Evolutionary conservation across 2,888 invertebrate genomes (phyloP), one percentile per base, ranked within the genome.

Genomic region (Calliopum simillimum): DNA sequence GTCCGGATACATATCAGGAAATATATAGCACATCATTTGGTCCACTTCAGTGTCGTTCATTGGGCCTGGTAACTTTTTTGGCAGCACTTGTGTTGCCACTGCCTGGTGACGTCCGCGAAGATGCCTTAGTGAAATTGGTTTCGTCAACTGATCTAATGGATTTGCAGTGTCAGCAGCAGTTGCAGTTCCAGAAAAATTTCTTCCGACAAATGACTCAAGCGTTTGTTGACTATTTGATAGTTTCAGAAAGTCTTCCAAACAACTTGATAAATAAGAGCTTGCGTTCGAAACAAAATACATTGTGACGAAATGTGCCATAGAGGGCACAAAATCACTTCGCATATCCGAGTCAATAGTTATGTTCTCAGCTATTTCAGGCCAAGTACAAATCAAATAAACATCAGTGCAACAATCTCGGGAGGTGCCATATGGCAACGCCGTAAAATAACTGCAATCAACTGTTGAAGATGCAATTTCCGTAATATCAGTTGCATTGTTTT

Each of bases 271-370:
- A 76, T 95, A 89, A 82, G 94, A 95, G 23, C 90, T 88, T 0
- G 93, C 91, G 68, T 91, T 89, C 16, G 92, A 90, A 23, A 90
- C 89, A 85, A 91, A 89, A 82, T 89, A 89, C 11, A 91, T 87
- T n/a, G 75, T 78, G 74, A 90, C 89, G 69, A 90, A 89, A 0
- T 94, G 94, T 80, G 97, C 90, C 61, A 88, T 88, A 58, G 90
- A 84, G 1, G 98, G 96, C 82, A 97, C 93, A 79, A 98, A 92
- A 84, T 97, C 96, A 21, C 94, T 92, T 85, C 94, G 95, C 74
- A 91, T 91, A 76, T 94, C 93, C 73, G 94, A 94, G 82, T 99
- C 98, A 2, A 96, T 91, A 33, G 96, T 91, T 71, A 94, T 90
- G 83, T 94, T 92, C 84, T 97, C 97, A 2, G 93, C 90, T 75